phyloP scores from a whole-genome alignment of 2,888 invertebrate species.

The Baronia brevicornis region DNA sequence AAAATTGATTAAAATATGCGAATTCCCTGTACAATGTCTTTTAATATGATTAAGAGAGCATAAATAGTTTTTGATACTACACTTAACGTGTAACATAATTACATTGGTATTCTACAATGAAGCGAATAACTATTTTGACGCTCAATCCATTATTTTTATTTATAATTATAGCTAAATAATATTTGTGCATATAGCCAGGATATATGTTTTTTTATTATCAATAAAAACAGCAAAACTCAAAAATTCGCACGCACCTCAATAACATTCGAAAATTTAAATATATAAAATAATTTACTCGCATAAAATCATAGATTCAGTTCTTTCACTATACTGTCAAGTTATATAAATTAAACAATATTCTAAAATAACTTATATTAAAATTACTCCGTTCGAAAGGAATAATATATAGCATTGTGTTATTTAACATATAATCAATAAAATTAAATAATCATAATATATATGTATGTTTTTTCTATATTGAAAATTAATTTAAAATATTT shows the following conservation, averaged over 20 bases:
- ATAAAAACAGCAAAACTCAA: constrained; percentile 7
- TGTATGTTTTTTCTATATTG: too few species aligned
- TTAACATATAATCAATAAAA: constrained; percentile 18
- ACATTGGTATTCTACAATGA: neutral
- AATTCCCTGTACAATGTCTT: constrained; percentile 62
- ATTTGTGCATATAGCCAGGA: constrained; percentile 27
- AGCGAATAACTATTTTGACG: too few species aligned
- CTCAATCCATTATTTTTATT: too few species aligned
- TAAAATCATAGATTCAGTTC: constrained; percentile 46
- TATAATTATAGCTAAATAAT: constrained; percentile 18
- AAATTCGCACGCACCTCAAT: constrained; percentile 2
- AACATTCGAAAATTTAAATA: constrained; percentile 23
- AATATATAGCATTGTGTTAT: constrained; percentile 8
- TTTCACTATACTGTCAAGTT: constrained; percentile 32
- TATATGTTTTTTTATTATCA: constrained; percentile 14
- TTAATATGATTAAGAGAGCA: constrained; percentile 38
- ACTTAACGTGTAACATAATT: neutral
- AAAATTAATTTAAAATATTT: too few species aligned
- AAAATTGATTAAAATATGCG: constrained; percentile 23
- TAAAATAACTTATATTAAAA: constrained; percentile 30
- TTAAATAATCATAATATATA: constrained; percentile 16
- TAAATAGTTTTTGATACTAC: constrained; percentile 14
- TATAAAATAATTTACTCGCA: constrained; percentile 33
- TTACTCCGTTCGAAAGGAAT: constrained; percentile 20
- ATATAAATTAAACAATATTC: constrained; percentile 29